Conservation (phyloP, 2,113 vertebrate species). For the Percina caprodes region DNA sequence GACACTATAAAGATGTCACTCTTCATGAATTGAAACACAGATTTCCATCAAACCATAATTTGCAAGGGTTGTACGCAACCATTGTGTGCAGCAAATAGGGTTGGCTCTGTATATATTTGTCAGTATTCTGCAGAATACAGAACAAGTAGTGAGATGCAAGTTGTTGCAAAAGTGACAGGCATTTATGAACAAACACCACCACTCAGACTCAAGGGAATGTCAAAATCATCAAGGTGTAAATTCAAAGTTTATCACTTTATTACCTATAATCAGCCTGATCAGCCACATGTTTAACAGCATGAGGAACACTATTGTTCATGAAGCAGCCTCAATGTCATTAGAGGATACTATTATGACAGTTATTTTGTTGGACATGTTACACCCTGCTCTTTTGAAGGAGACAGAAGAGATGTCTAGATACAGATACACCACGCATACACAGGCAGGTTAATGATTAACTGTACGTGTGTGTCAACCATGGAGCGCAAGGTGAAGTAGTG, state of each 20-base stretch:
- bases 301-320: conserved; percentile 8
- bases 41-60: neutral
- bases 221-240: conserved; percentile 17
- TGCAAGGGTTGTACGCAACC: neutral
- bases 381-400: conserved; percentile 3
- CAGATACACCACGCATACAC: neutral
- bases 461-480: neutral
- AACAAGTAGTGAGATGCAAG: neutral
- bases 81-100: too few species aligned
- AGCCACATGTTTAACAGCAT: neutral
- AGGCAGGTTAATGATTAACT: conserved; percentile 37
- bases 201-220: neutral
- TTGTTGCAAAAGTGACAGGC: conserved; percentile 13
- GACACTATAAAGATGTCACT: neutral
- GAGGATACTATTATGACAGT: neutral
- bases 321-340: neutral
- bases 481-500: conserved; percentile 21
- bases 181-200: conserved; percentile 18
- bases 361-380: conserved; percentile 3
- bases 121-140: neutral
- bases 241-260: neutral
- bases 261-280: neutral
- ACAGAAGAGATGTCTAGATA: neutral
- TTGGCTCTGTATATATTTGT: too few species aligned
- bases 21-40: neutral